Evolutionary conservation across 2,888 invertebrate species (phyloP).

Genomic region (Brachyptera putata): DNA sequence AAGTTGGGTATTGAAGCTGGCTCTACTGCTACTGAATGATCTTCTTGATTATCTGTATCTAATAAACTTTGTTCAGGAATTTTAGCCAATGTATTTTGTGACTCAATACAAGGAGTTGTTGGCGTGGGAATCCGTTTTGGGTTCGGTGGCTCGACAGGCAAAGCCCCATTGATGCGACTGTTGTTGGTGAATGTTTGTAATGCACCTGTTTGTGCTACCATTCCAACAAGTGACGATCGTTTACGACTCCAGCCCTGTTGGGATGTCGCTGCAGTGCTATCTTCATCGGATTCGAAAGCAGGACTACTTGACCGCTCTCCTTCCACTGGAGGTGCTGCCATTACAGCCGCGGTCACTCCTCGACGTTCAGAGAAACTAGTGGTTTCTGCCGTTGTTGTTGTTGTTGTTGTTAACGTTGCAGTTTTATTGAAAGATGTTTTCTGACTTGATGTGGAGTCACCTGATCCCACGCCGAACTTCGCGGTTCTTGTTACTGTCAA

Average conservation of each 20-base stretch:
- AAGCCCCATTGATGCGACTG: conserved; percentile 41
- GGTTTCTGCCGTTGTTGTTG: conserved; percentile 52
- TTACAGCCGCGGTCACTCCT: not conserved
- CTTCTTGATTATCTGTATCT: conserved; percentile 55
- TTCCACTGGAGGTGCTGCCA: conserved; percentile 44
- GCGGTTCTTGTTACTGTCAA: conserved; percentile 26
- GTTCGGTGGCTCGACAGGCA: conserved; percentile 35
- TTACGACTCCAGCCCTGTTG: conserved; percentile 42
- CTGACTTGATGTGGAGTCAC: conserved; percentile 58
- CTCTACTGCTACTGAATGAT: conserved; percentile 44
- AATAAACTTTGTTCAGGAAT: conserved; percentile 61
- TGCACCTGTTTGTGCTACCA: conserved; percentile 64
- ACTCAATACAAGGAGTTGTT: conserved; percentile 14
- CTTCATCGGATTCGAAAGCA: conserved; percentile 93
- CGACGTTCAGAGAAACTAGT: conserved; percentile 38
- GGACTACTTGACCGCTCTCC: conserved; percentile 84
- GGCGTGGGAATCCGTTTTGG: conserved; percentile 33
- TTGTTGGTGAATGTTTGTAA: conserved; percentile 45
- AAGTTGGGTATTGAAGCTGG: conserved; percentile 33
- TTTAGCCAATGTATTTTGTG: conserved; percentile 52
- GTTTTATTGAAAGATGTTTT: conserved; percentile 57
- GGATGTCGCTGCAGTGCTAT: conserved; percentile 53
- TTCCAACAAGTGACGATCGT: conserved; percentile 62
- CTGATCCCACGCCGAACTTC: conserved; percentile 24
- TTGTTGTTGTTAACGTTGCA: conserved; percentile 53